Conservation (phyloP, 2,888 invertebrate genomes). For the Tipula vernalis region DNA sequence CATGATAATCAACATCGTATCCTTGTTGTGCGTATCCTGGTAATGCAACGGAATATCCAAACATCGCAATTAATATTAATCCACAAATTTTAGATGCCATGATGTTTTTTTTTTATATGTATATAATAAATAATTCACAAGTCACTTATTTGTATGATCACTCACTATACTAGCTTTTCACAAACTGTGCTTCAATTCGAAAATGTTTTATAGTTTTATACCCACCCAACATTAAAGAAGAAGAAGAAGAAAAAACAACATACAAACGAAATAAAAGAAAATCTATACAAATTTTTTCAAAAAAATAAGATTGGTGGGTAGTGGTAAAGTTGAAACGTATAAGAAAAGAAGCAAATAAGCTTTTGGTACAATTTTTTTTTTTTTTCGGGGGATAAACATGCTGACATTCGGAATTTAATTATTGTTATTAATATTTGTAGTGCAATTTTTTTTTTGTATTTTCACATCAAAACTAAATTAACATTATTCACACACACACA, state of each 20-base stretch:
- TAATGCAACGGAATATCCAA: constrained; percentile 26
- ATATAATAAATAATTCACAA: background rate
- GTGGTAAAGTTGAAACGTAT: background rate
- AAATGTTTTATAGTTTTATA: constrained; percentile 9
- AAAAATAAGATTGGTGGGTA: background rate
- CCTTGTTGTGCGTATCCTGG: constrained; percentile 34
- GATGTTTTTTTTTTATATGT: constrained; percentile 7
- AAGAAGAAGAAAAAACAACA: background rate
- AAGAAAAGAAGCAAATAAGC: background rate
- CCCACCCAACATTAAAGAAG: background rate
- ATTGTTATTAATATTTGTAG: background rate
- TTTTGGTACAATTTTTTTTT: background rate
- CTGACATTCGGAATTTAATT: background rate
- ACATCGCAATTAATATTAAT: constrained; percentile 23
- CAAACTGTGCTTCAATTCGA: background rate
- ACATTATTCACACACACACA: background rate
- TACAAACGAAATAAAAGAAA: background rate
- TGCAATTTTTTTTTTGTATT: background rate
- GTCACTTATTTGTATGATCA: background rate
- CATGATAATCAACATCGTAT: constrained; percentile 43
- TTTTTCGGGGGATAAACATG: background rate
- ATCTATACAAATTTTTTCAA: background rate
- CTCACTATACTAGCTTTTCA: background rate
- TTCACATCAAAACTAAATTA: background rate
- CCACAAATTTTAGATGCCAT: constrained; percentile 16